Evolutionary conservation across 2,888 invertebrate species (phyloP).

Genomic region (Heteromurus nitidus): DNA sequence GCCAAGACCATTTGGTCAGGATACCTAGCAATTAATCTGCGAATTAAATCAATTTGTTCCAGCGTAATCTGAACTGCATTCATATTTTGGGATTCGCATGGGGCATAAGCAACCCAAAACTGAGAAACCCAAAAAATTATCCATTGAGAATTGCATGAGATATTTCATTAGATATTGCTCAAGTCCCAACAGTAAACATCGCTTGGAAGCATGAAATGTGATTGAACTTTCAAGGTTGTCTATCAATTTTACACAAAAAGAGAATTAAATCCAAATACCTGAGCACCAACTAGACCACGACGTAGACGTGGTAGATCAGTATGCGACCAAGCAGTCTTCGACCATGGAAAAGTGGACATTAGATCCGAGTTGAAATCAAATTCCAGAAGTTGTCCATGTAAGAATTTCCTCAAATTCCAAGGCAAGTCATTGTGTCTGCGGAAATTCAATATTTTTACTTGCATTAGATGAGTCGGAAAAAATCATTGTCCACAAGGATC

Average conservation of each 20-base stretch:
- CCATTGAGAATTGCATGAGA: too few species aligned
- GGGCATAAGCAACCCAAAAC: constrained; percentile 82
- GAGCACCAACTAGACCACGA: constrained; percentile 76
- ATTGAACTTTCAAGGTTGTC: not conserved
- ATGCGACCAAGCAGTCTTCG: constrained; percentile 75
- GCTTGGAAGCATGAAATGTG: not conserved
- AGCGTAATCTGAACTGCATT: constrained; percentile 82
- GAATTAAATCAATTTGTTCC: constrained; percentile 82
- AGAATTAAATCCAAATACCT: constrained; percentile 73
- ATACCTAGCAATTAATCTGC: constrained; percentile 79
- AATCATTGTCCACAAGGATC: not conserved
- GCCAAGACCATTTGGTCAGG: constrained; percentile 78
- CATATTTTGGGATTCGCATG: constrained; percentile 81
- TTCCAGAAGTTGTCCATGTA: constrained; percentile 74
- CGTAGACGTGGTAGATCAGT: constrained; percentile 77
- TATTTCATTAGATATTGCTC: too few species aligned
- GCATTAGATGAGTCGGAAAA: not conserved
- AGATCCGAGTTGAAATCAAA: constrained; percentile 74
- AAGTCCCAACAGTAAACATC: too few species aligned
- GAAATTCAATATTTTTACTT: constrained; percentile 22
- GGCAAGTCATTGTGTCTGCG: constrained; percentile 75
- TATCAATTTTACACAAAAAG: not conserved
- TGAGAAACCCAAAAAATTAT: constrained; percentile 74
- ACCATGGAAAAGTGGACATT: constrained; percentile 74
- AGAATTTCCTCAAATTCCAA: constrained; percentile 75